Evolutionary conservation across 1,140 invertebrate genomes (phyloP).

Genomic region (Diachasma alloeum): DNA sequence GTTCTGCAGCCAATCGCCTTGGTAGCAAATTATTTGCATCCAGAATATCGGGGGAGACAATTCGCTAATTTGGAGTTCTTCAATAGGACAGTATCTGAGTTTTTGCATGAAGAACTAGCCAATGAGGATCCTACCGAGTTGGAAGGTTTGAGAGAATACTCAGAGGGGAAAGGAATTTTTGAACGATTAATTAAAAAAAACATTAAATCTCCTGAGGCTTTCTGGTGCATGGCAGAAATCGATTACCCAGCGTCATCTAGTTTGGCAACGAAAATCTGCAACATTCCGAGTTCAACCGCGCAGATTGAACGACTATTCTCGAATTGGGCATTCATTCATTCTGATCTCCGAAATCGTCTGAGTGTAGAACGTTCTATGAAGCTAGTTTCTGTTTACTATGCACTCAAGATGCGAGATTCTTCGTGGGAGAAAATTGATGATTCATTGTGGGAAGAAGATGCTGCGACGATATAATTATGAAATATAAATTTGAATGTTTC

Average conservation of each 20-base stretch:
- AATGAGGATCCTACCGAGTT: neutral
- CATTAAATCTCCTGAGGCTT: neutral
- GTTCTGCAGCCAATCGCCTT: slow-evolving; percentile 1
- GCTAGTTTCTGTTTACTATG: neutral
- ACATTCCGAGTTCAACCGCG: slow-evolving; percentile 11
- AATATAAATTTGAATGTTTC: too few relatives aligned
- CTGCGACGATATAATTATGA: too few relatives aligned
- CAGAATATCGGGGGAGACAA: neutral
- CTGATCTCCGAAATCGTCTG: neutral
- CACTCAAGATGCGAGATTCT: slow-evolving; percentile 17
- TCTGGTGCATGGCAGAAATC: too few relatives aligned
- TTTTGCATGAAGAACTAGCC: neutral
- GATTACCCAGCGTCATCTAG: neutral
- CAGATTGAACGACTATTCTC: slow-evolving; percentile 17
- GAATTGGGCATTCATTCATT: slow-evolving; percentile 16
- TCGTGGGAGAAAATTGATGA: neutral
- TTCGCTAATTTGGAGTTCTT: neutral
- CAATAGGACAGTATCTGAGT: neutral
- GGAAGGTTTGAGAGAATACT: neutral
- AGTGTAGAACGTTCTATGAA: too few relatives aligned
- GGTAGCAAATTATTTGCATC: slow-evolving; percentile 24
- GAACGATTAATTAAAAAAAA: neutral
- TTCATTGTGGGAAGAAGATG: too few relatives aligned
- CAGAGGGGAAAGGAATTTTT: neutral
- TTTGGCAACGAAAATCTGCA: neutral